These are phyloP conservation scores for Lutraria lutraria DNA, from an alignment of 2,888 invertebrate species.

Conservation along the genomic window DNA sequence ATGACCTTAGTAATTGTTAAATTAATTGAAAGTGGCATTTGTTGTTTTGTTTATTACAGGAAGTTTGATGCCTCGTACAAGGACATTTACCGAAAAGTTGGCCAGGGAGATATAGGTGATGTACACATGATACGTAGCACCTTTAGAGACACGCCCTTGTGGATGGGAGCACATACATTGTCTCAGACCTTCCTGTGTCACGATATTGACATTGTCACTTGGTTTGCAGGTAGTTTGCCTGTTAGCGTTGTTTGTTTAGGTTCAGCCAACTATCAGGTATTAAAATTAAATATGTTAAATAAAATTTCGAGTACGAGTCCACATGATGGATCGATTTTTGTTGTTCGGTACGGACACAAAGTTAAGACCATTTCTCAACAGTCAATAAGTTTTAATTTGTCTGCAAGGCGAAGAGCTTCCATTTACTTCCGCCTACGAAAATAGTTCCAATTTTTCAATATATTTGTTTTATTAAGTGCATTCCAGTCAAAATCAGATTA, in stretches of 20 bases:
- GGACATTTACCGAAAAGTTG: constrained; percentile 55
- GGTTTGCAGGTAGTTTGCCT: constrained; percentile 61
- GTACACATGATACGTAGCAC: constrained; percentile 58
- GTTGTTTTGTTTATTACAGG: constrained; percentile 36
- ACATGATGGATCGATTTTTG: too few relatives aligned
- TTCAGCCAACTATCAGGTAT: constrained; percentile 59
- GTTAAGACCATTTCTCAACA: too few relatives aligned
- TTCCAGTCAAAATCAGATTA: too few relatives aligned
- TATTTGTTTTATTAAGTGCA: too few relatives aligned
- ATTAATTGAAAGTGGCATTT: not conserved
- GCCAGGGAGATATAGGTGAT: constrained; percentile 56
- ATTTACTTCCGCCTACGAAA: too few relatives aligned
- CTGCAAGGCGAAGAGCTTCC: too few relatives aligned
- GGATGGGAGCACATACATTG: constrained; percentile 59
- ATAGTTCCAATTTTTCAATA: too few relatives aligned
- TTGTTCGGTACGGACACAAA: too few relatives aligned
- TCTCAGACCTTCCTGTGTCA: constrained; percentile 64
- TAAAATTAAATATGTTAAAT: not conserved
- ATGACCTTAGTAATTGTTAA: too few relatives aligned
- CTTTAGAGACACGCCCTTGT: constrained; percentile 61
- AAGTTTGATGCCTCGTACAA: constrained; percentile 62
- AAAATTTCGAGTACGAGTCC: not conserved
- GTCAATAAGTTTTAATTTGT: too few relatives aligned
- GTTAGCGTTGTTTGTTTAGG: constrained; percentile 57
- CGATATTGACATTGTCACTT: constrained; percentile 62